Conservation (phyloP, 2,888 invertebrate genomes). For the Parnassius orleans region DNA sequence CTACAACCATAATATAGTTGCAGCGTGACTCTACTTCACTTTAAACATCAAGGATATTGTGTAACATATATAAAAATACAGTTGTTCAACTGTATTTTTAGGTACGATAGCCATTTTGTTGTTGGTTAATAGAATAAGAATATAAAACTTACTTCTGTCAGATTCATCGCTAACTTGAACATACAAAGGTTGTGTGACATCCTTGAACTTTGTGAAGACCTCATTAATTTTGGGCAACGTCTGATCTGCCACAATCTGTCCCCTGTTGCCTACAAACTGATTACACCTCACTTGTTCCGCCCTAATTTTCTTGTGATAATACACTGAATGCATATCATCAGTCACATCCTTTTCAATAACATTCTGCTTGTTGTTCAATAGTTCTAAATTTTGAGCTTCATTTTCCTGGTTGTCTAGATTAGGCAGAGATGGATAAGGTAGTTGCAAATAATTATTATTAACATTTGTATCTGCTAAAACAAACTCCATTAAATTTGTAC, state of each 20-base stretch:
- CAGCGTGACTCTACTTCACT: too few relatives aligned
- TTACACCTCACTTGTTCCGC: slow-evolving; percentile 43
- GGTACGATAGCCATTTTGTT: too few relatives aligned
- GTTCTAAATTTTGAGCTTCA: not conserved
- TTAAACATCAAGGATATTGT: too few relatives aligned
- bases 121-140: too few relatives aligned
- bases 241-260: slow-evolving; percentile 23
- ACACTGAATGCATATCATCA: slow-evolving; percentile 33
- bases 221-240: slow-evolving; percentile 51
- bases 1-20: too few relatives aligned
- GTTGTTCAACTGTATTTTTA: too few relatives aligned
- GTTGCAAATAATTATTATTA: slow-evolving; percentile 27
- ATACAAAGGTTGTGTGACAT: slow-evolving; percentile 47
- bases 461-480: slow-evolving; percentile 9
- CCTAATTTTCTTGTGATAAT: slow-evolving; percentile 55
- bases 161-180: slow-evolving; percentile 44
- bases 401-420: not conserved
- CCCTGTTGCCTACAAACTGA: slow-evolving; percentile 11
- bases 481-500: slow-evolving; percentile 22
- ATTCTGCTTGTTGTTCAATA: slow-evolving; percentile 3
- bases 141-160: slow-evolving; percentile 46
- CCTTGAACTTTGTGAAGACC: slow-evolving; percentile 51
- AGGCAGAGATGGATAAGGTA: not conserved
- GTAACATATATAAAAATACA: too few relatives aligned
- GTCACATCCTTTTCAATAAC: not conserved